Base-by-base conservation (phyloP, 2,888 invertebrate species). In the Latrodectus hesperus region DNA sequence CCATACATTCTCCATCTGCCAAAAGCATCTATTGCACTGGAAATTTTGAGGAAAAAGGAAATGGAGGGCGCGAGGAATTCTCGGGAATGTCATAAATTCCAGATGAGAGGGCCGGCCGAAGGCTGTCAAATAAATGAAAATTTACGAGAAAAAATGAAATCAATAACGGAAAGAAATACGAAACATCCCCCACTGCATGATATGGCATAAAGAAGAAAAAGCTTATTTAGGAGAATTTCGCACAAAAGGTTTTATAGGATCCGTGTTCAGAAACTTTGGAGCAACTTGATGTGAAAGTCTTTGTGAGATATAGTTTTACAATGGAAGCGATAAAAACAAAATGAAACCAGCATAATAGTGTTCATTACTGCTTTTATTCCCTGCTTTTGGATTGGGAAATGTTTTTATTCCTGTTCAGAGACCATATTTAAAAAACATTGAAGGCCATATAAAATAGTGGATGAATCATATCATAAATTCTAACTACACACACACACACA, bases 121-220 rank as follows among this genome's bases (percentile, higher is more conserved):
- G 49, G 71, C 65, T 84, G 84, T 77, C 84, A 84, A 72, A 84
- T 77, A 84, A 84, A 84, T 84, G 84, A 77, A 84, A 77, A 84
- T 77, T 84, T 84, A 84, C 84, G 84, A 74, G 52, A 53, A 22
- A 53, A 38, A 38, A 38, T 64, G 81, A 67, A 81, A 73, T 81
- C 81, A 81, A 81, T 81, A 67, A 67, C 81, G 53, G 65, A 78
- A 78, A 68, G 65, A 17, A 51, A 17, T n/a, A 26, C 10, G 17
- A 22, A 17, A 72, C 17, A 52, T 1, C 60, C 72, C 52, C 51
- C 17, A 22, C 52, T 22, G 72, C 53, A 72, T 64, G 22, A 80
- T 64, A 64, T 72, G 64, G 60, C 64, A 72, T 72, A 71, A 72
- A 64, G 72, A 71, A 64, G 64, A 49, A 22, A 16, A 64, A 51